Percentiles rank a stretch among this genome's conserved stretches.
Evolutionary conservation across 2,888 invertebrate genomes (phyloP).

Genomic region (Bellardia pandia): DNA sequence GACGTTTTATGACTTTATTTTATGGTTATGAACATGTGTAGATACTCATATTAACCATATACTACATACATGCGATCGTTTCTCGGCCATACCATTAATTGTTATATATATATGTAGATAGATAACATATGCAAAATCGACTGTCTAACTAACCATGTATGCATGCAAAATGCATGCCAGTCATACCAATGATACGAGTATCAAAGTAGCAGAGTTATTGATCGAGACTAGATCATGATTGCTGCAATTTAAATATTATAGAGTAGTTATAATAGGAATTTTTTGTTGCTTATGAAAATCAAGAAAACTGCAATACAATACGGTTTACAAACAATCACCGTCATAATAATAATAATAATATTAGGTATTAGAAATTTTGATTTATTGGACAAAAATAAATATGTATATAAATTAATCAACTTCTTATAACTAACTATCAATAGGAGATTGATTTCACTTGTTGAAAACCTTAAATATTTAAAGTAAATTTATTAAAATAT

Average conservation of each 20-base stretch:
- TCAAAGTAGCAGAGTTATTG: constrained; percentile 37
- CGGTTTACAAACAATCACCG: constrained; percentile 40
- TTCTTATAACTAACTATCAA: neutral
- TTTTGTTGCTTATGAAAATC: neutral
- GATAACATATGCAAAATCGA: constrained; percentile 22
- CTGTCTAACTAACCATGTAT: constrained; percentile 15
- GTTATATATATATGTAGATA: constrained; percentile 33
- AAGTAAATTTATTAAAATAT: no score
- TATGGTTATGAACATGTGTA: constrained; percentile 62
- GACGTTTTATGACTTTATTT: constrained; percentile 73
- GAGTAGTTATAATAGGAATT: constrained; percentile 48
- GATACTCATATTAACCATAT: constrained; percentile 34
- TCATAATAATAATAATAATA: constrained; percentile 41
- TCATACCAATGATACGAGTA: neutral
- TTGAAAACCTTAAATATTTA: neutral
- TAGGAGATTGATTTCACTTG: constrained; percentile 15
- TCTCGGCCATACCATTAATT: constrained; percentile 44
- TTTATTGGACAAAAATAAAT: neutral
- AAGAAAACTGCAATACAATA: constrained; percentile 11
- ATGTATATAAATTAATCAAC: neutral
- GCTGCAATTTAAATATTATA: constrained; percentile 44
- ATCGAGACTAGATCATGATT: constrained; percentile 39
- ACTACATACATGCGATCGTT: neutral
- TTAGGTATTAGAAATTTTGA: constrained; percentile 27
- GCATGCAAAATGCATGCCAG: neutral